Percentiles rank a stretch among this genome's conserved stretches.
phyloP scores from a whole-genome alignment of 2,113 vertebrate genomes.

The Elanus axillaris region DNA sequence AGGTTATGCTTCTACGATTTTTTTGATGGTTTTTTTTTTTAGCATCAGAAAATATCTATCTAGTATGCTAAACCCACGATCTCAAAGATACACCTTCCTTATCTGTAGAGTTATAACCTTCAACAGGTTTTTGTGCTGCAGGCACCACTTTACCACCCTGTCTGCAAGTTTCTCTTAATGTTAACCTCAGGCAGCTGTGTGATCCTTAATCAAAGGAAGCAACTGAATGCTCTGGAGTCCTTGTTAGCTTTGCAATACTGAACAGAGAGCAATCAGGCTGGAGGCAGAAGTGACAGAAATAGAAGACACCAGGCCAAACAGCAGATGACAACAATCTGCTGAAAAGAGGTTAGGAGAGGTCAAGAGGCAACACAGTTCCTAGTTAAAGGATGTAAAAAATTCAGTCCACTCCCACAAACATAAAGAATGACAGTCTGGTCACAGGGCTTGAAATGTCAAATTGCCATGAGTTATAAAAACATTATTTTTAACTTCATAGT shows the following conservation, averaged over 20 bases:
- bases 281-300: neutral
- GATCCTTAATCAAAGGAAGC: neutral
- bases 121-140: neutral
- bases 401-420: neutral
- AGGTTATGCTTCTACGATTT: fast-evolving
- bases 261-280: neutral
- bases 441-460: neutral
- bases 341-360: neutral
- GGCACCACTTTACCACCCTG: neutral
- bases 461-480: neutral
- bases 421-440: neutral
- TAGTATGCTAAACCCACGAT: neutral
- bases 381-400: neutral
- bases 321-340: neutral
- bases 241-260: neutral
- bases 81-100: neutral
- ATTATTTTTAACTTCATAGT: neutral
- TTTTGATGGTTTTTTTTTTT: neutral
- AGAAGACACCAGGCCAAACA: neutral
- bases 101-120: neutral
- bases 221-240: neutral
- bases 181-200: neutral
- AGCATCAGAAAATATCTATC: neutral
- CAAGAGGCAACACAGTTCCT: neutral
- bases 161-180: neutral